Evolutionary conservation across 1,140 invertebrate genomes (phyloP).

Genomic region (Trachymyrmex cornetzi): DNA sequence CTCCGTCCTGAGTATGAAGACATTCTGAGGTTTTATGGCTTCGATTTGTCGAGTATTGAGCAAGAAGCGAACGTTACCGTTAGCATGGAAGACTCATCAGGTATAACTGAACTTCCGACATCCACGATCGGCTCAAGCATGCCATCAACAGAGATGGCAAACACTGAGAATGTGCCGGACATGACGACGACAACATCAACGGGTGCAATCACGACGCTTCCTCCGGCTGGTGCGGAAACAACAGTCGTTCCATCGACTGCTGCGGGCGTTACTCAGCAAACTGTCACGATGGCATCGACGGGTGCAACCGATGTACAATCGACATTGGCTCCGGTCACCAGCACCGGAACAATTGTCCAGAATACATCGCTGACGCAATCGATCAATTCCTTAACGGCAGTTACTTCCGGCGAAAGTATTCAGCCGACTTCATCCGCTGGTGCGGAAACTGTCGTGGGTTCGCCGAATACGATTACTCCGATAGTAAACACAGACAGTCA

Average conservation of each 20-base stretch:
- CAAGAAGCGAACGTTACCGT: slow-evolving; percentile 62
- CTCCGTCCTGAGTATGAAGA: slow-evolving; percentile 90
- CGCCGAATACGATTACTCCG: slow-evolving; percentile 19
- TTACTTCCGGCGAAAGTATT: background rate
- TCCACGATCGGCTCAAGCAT: slow-evolving; percentile 21
- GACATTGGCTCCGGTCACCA: slow-evolving; percentile 14
- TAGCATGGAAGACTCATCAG: background rate
- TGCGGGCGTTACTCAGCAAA: background rate
- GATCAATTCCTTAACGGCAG: background rate
- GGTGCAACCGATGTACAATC: background rate
- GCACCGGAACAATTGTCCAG: background rate
- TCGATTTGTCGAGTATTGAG: slow-evolving; percentile 86
- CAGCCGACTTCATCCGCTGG: background rate
- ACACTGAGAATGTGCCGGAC: background rate
- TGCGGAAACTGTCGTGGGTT: slow-evolving; percentile 2
- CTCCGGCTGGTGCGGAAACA: background rate
- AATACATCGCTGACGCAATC: background rate
- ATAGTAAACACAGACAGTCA: background rate
- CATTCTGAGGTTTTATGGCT: slow-evolving; percentile 92
- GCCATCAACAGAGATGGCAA: slow-evolving; percentile 27
- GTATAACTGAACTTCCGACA: slow-evolving; percentile 23
- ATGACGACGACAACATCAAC: slow-evolving; percentile 26
- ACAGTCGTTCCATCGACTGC: background rate
- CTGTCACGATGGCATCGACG: slow-evolving; percentile 1
- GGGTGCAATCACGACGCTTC: background rate